Base-by-base conservation (phyloP, 2,797 vertebrate species). In the Centropyge bicolor region DNA sequence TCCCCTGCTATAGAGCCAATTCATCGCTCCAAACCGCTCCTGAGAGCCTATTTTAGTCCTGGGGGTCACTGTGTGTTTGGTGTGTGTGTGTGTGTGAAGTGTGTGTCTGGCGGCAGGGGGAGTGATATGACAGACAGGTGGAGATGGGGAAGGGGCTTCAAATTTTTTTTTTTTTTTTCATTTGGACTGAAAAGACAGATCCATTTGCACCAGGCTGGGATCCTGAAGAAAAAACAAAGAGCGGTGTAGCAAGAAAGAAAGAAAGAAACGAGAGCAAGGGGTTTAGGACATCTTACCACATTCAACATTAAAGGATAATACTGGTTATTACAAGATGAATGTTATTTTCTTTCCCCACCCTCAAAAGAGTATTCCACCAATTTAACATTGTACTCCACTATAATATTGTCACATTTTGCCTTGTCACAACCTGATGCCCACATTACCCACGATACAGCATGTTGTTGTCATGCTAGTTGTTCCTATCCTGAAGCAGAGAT, bases 41-140 rank as follows among this genome's bases (percentile, higher is more conserved):
- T 94, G 94, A 96, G 95, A 97, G 96, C 96, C 96, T 95, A 95
- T 96, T 97, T 89, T 94, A 95, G 96, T 96, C 95, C 94, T 95
- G 83, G 66, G 93, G 96, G 96, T 96, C 94, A 95, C 89, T 90
- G 92, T 91, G 95, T 95, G 94, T 91, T 88, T 31, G 70, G 78
- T 82, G 76, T 84, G 81, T 84, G 95, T 74, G 66, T 45, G 36
- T 43, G 59, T 59, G 55, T 52, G 66, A 63, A 45, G 70, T 75
- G 82, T 83, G 75, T 83, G 83, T 86, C 79, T 72, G 3, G 52
- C 11, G 12, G 69, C 45, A 45, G 48, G 45, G 65, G 54, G 70
- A 85, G 77, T 72, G 81, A 89, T 86, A 86, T 92, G 88, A 92
- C 84, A 83, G 93, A 86, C 88, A 90, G 91, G 85, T 88, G 86